Conservation (phyloP, 2,113 vertebrate species). For the Grammomys dolichurus region DNA sequence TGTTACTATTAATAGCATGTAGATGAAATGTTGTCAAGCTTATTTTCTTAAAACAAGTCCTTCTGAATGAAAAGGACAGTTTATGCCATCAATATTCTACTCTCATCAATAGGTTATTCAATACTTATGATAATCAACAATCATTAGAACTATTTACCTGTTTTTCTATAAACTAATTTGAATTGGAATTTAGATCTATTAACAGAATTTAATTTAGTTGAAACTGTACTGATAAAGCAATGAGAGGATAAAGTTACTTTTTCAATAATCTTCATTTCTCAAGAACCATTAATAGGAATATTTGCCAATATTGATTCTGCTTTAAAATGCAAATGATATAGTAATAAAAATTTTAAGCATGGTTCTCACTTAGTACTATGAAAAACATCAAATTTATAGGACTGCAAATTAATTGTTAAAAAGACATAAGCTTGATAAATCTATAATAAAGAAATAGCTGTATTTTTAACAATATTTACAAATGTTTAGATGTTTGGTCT, state of each 20-base stretch:
- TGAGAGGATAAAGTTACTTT: not conserved
- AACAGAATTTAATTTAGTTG: not conserved
- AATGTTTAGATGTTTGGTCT: not conserved
- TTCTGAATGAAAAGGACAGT: not conserved
- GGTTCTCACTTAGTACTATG: not conserved
- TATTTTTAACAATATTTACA: not conserved
- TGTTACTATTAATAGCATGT: not conserved
- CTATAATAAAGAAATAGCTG: not conserved
- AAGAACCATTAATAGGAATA: not conserved
- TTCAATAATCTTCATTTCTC: too few relatives aligned
- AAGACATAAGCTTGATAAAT: not conserved
- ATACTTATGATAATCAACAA: not conserved
- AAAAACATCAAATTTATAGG: not conserved
- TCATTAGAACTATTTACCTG: not conserved
- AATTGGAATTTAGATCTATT: not conserved
- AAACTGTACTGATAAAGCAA: not conserved
- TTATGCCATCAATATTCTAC: not conserved
- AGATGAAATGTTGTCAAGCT: not conserved
- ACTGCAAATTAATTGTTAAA: not conserved
- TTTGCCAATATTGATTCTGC: not conserved
- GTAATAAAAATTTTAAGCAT: not conserved
- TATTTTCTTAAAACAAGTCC: not conserved
- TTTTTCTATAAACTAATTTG: not conserved
- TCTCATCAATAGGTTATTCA: not conserved
- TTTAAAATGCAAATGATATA: not conserved